Percentiles rank a stretch among this genome's conserved stretches.
These are phyloP conservation scores for Nothocercus nigrocapillus DNA, from an alignment of 2,113 vertebrate species.

Conservation along the genomic window DNA sequence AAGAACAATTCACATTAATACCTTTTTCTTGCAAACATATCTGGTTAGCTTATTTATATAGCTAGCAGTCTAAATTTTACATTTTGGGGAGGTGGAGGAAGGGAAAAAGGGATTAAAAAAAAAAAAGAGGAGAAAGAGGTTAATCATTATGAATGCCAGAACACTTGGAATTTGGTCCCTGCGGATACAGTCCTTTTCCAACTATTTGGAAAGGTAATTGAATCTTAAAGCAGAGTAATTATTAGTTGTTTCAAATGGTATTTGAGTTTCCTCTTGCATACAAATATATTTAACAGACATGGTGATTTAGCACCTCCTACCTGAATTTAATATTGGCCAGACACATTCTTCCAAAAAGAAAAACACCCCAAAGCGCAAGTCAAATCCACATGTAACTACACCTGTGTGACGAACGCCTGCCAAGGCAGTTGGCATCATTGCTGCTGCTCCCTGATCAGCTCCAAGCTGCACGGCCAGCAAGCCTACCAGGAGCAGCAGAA, in stretches of 20 bases:
- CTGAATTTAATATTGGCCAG: neutral
- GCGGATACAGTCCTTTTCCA: neutral
- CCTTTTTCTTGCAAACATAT: neutral
- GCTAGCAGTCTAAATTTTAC: neutral
- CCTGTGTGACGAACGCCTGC: slow-evolving; percentile 2
- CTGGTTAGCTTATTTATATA: neutral
- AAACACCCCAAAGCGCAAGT: neutral
- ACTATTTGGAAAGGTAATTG: neutral
- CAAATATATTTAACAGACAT: neutral
- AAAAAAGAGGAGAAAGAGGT: too few species aligned
- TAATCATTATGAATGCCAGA: neutral
- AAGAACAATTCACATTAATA: neutral
- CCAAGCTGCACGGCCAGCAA: neutral
- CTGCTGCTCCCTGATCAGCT: neutral
- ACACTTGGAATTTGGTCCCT: neutral
- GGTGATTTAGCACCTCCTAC: neutral
- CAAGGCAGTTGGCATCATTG: neutral
- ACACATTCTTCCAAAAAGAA: neutral
- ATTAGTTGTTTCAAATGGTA: neutral
- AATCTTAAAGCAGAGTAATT: neutral
- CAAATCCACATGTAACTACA: neutral
- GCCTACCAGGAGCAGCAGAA: neutral
- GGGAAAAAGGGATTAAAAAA: too few species aligned
- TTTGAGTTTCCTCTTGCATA: neutral
- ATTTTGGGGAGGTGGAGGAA: neutral